Evolutionary conservation across 1,140 invertebrate species (phyloP), one percentile per base, ranked within the genome.

Genomic region (Polypedilum vanderplanki): DNA sequence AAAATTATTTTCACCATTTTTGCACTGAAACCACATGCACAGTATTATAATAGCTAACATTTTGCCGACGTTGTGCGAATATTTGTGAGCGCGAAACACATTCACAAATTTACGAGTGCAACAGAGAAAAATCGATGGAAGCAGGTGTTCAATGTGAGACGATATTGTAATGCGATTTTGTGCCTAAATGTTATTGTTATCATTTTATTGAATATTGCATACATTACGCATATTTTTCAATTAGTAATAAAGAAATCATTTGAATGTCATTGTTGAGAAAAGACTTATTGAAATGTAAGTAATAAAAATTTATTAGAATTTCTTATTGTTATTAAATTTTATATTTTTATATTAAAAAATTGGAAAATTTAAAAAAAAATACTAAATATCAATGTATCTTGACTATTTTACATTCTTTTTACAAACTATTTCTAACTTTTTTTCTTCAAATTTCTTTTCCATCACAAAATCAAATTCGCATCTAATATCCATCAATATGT

Each of bases 391-490:
- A n/a, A n/a, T n/a, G n/a, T n/a, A n/a, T n/a, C n/a, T n/a, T n/a
- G n/a, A n/a, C n/a, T n/a, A n/a, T n/a, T n/a, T n/a, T n/a, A n/a
- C n/a, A n/a, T n/a, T n/a, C 5, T 33, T 33, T 33, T 33, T 33
- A 33, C 24, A 33, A 33, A 33, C 24, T 33, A 33, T 33, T 33
- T 33, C 5, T 33, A 33, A 33, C 24, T 33, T 3, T 33, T 33
- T 33, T 33, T 33, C 24, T 33, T 5, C 24, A 33, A 33, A 33
- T 33, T n/a, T 33, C 24, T 33, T 33, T 33, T 33, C 24, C 24
- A 33, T 33, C 24, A 70, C 65, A 70, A 70, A 70, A 70, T 70
- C 65, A 70, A 70, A 70, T 20, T 70, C 65, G 17, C 65, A 70
- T 70, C 65, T 20, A 70, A 20, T 8, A 20, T 70, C 65, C 65